Evolutionary conservation across 2,888 invertebrate species (phyloP), one percentile per base, ranked within the genome.

Genomic region (Thera britannica): DNA sequence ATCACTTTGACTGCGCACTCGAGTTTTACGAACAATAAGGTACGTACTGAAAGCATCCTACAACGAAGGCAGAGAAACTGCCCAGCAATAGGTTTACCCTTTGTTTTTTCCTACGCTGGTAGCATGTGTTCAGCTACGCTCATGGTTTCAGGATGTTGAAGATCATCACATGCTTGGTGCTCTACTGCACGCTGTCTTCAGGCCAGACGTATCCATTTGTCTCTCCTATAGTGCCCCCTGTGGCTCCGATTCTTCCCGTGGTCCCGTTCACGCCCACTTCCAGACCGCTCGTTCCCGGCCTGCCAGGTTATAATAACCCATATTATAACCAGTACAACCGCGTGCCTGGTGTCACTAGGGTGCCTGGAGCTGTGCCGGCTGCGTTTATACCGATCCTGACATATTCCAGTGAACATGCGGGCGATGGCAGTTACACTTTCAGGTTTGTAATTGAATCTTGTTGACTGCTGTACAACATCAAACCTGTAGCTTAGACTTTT

Each of bases 341-440:
- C 3, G 73, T 76, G 48, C 75, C 77, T 6, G 86, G 83, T 34
- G 83, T 69, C 11, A 11, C 90, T 0, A 83, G 87, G 36, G 89
- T 94, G 49, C 55, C 67, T 3, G 62, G 83, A 41, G 83, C 90
- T 0, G 83, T 87, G 44, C 51, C 69, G 35, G 65, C 83, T 34
- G 83, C 90, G 0, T 82, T 87, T 34, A 89, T 94, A 49, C 95
- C 95, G 1, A 95, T 95, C 52, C 69, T 95, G 48, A 88, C 93
- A 3, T 95, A 95, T 76, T 89, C 90, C 0, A 95, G 92, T 73
- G 94, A 95, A 68, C 89, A 95, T 59, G 94, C 92, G 72, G 90
- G 92, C n/a, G 95, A 95, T 81, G 96, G 95, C 70, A 94, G 94
- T 34, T 96, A 95, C 84, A 90, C 94, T 75, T 95, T 90, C 75